Evolutionary conservation across 2,113 vertebrate species (phyloP), one percentile per base, ranked within the genome.

Genomic region (Conger conger): DNA sequence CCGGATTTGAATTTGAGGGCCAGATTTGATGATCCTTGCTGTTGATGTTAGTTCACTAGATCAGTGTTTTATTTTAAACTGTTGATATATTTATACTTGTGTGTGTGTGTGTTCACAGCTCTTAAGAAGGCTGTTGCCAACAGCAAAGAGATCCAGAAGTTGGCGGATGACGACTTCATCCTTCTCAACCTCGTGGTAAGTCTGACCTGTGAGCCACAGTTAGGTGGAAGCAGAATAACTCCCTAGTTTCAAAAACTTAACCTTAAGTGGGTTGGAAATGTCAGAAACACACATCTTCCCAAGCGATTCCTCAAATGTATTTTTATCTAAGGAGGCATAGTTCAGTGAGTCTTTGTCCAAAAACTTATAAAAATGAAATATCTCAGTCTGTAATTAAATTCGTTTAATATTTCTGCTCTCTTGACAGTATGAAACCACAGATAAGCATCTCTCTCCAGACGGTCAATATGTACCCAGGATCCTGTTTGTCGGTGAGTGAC

Each of bases 401-500:
- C 50, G 0, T 79, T 33, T 0, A 16, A 37, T 63, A 50, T 17
- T 84, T 60, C 77, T 63, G 35, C 45, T 77, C 82, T 30, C 77
- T 30, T 85, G 30, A 57, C 90, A 99, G 98, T 98, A 97, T 86
- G 98, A 99, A 94, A 99, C 98, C 60, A 97, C 96, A 73, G 98
- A 99, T 91, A 98, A 98, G 88, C 95, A 99, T 76, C 95, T 99
- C 33, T 94, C 96, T 35, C 98, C 97, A 42, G 98, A 99, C 1
- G 97, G 97, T 76, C 96, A 99, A 83, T 99, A 99, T 0, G 98
- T 99, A 57, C 98, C 98, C 86, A 96, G 98, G 84, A 89, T 99
- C 87, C 1, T 99, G 33, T 99, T 99, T 92, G 94, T 99, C 1
- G 98, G 98, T 99, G 91, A 98, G 98, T 93, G n/a, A 73, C 57